phyloP scores from a whole-genome alignment of 53 echinoderm and acorn worm species.

The Holothuria leucospilota region DNA sequence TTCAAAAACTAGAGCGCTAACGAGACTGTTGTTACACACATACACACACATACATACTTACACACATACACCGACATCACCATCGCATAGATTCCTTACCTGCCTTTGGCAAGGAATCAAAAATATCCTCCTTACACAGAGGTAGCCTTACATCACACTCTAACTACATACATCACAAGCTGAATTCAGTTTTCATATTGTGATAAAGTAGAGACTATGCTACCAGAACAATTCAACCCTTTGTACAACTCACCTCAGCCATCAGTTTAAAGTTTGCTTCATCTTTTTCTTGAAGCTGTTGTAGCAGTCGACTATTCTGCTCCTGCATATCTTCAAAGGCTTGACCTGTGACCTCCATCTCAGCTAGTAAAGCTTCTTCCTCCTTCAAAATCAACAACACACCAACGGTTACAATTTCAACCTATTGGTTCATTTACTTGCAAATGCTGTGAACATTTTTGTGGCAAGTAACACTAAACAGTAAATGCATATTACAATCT shows the following conservation, averaged over 20 bases:
- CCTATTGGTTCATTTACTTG: neutral
- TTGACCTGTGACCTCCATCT: constrained; percentile 99
- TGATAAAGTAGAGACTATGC: neutral
- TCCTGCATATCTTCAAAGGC: constrained; percentile 99
- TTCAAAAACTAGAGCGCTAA: too few relatives aligned
- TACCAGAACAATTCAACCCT: neutral
- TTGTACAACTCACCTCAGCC: constrained; percentile 79
- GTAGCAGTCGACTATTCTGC: constrained; percentile 88
- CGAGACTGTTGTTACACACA: too few relatives aligned
- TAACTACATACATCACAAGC: neutral
- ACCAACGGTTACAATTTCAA: neutral
- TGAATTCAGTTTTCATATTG: neutral
- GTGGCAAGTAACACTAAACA: too few relatives aligned
- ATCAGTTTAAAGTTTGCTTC: constrained; percentile 99
- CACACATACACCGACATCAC: too few relatives aligned
- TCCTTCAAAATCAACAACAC: constrained; percentile 60
- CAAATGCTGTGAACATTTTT: neutral
- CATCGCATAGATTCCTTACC: too few relatives aligned
- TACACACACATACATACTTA: too few relatives aligned
- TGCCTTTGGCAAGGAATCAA: too few relatives aligned
- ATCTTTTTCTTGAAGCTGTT: constrained; percentile 94
- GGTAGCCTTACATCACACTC: neutral
- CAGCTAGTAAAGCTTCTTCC: constrained; percentile 91
- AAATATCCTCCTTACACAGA: too few relatives aligned
- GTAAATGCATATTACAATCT: too few relatives aligned